Base-by-base conservation (phyloP, 2,888 invertebrate genomes). In the Aphodius granarius region DNA sequence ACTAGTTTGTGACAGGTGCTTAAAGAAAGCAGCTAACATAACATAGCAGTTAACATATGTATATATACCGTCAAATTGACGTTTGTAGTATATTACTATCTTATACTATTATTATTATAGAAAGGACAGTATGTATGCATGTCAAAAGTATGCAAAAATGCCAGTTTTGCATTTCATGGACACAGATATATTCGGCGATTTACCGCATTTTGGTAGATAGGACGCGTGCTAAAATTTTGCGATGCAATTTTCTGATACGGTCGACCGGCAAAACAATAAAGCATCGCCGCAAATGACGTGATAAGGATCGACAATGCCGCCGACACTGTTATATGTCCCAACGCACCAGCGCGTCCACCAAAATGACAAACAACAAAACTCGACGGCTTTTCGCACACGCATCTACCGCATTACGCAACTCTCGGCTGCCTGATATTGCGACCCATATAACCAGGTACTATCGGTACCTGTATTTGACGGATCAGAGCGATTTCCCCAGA, bases 401-500 rank as follows among this genome's bases (percentile, higher is more conserved):
- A 21, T n/a, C 9, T 63, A 72, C 23, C 23, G 62, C 21, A 43
- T 23, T 63, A 64, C 64, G 73, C 73, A 18, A 65, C 16, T 62
- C 6, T 16, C 22, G 63, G 73, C 68, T 19, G 73, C 63, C 13
- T 68, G 20, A 21, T 20, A 21, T 68, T 68, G 16, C 21, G n/a
- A 21, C 22, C 68, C 16, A 21, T 22, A 20, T 19, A 65, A 68
- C 68, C 68, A 22, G 68, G n/a, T 68, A 20, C 21, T 62, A 63
- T 20, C 75, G 65, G 23, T 75, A 78, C 76, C 75, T 75, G 75
- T 77, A 81, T 83, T 83, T 83, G 83, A 84, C 83, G 83, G 81
- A 84, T 84, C 82, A 82, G 81, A 81, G 78, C 78, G 81, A 84
- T 83, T 84, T 84, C 84, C 83, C 84, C 43, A 3, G 81, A 79